Base-by-base conservation (phyloP, 2,888 invertebrate genomes). In the Synanthedon myopaeformis region DNA sequence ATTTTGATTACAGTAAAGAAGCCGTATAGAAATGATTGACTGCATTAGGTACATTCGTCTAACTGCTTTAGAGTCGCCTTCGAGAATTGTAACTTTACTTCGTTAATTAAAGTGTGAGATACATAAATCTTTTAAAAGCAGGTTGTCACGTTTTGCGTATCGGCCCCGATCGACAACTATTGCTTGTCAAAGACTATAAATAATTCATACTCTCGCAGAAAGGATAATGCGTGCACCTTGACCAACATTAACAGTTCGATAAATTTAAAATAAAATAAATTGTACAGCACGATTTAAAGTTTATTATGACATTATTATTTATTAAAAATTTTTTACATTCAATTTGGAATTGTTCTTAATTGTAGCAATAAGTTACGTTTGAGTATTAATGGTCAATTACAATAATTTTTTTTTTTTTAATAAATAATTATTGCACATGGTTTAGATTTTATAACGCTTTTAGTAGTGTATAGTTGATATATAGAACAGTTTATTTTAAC, bases 111-210 rank as follows among this genome's bases (percentile, higher is more conserved):
- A 45, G 13, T 13, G 45, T 14, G 13, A 45, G 14, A n/a, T 14
- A 45, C 2, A 45, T 45, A 45, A 45, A 45, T 49, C 49, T 49
- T 49, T 49, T 12, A 49, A 49, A 49, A 49, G 13, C 12, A 12
- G 12, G 14, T 49, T 49, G 23, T 23, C 49, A 19, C 49, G 49
- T 49, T 49, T 49, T 19, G 5, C 12, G 23, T 14, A 12, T 17
- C 49, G 49, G 19, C 23, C 14, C 23, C 49, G 17, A 17, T 12
- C 49, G 49, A 13, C 12, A 8, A 17, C 23, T 45, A 17, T 14
- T 12, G 49, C 13, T 23, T 19, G 17, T 52, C 54, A 54, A 41
- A 49, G 52, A 54, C 19, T 28, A 54, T 54, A 51, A 17, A 54
- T 54, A 28, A 54, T 54, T 51, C 54, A 54, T 49, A 11, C 19